Evolutionary conservation across 2,113 vertebrate species (phyloP), one percentile per base, ranked within the genome.

Genomic region (Pelvicachromis taeniatus): DNA sequence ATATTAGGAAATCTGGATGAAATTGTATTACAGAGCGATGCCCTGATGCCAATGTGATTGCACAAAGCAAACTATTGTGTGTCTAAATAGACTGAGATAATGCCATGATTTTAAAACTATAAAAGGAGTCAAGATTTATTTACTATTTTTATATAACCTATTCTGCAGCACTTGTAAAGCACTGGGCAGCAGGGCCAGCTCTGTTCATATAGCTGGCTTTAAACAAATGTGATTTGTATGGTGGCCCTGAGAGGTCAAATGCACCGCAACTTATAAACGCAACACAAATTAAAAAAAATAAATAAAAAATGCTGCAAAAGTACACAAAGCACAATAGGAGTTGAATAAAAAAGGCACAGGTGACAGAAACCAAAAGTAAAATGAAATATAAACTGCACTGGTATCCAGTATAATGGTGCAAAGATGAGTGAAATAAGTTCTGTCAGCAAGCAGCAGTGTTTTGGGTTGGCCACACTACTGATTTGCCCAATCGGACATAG

Each of bases 1-100:
- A 42, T 35, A 12, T 84, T 29, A 42, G 17, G 87, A 86, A 87
- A 89, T 13, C 31, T 81, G 45, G n/a, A 10, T 16, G 86, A 84
- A 85, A 83, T 50, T 8, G 8, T 29, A 3, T 11, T 61, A 53
- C 56, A 80, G 26, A 84, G 42, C 29, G 42, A 8, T 17, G 53
- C 19, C 6, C 56, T 38, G 23, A 38, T 81, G 70, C 70, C 68
- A 5, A 1, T 6, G 19, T 85, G 82, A 85, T 84, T 63, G 77
- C 56, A 48, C 68, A 77, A 50, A 85, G 59, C 45, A 59, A 84
- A 52, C 53, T 1, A 3, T 3, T 9, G 58, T 31, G n/a, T 68
- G 40, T 61, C 82, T 53, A 79, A 78, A 81, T 73, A 7, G 82
- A 52, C 9, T 0, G 5, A 31, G 70, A 63, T 31, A 35, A 35